phyloP scores from a whole-genome alignment of 2,888 invertebrate species.

The Dynastes maya region DNA sequence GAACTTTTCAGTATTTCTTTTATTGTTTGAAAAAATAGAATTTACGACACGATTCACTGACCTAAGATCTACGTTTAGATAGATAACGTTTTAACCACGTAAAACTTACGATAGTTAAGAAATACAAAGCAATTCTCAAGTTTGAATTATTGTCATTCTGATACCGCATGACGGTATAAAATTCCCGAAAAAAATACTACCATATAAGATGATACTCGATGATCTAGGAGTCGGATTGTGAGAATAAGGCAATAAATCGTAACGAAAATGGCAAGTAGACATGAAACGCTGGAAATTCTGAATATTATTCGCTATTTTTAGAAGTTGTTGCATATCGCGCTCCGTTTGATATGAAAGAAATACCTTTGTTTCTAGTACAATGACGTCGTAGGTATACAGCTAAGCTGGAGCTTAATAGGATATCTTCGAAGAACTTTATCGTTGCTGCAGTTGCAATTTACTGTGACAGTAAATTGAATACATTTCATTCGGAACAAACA shows the following conservation, averaged over 20 bases:
- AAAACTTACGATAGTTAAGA: background rate
- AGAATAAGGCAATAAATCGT: slow-evolving; percentile 18
- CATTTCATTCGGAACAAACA: background rate
- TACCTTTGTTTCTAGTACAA: slow-evolving; percentile 13
- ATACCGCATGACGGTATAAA: slow-evolving; percentile 1
- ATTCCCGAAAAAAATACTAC: background rate
- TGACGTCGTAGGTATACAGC: background rate
- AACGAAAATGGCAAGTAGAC: slow-evolving; percentile 15
- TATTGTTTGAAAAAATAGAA: too few relatives aligned
- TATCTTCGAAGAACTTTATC: background rate
- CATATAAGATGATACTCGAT: slow-evolving; percentile 8
- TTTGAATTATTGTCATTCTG: slow-evolving; percentile 5
- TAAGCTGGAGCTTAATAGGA: background rate
- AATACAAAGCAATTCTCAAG: background rate
- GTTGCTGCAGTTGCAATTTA: background rate
- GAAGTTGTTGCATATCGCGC: slow-evolving; percentile 22
- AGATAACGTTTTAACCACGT: too few relatives aligned
- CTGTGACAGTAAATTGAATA: background rate
- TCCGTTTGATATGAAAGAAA: slow-evolving; percentile 15
- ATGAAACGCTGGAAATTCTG: slow-evolving; percentile 7
- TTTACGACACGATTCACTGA: too few relatives aligned
- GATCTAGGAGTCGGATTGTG: background rate
- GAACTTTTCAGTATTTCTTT: too few relatives aligned
- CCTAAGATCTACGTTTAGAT: too few relatives aligned
- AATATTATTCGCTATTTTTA: slow-evolving; percentile 19